Percentiles rank a stretch among this genome's conserved stretches.
These are phyloP conservation scores for Myotis daubentonii DNA, from an alignment of 2,797 vertebrate species.

Conservation along the genomic window DNA sequence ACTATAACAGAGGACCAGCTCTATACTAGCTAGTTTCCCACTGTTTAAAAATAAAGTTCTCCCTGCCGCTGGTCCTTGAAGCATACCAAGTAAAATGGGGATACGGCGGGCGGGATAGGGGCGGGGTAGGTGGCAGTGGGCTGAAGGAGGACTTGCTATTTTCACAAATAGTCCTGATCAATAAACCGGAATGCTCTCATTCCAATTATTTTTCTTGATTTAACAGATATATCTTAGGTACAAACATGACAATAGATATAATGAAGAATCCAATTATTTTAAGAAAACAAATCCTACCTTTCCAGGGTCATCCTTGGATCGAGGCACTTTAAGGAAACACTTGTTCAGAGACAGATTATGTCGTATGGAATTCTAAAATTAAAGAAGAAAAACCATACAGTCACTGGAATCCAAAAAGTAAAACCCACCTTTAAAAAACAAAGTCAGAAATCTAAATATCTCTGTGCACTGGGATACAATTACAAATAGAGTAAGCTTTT, in stretches of 20 bases:
- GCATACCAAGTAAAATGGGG: neutral
- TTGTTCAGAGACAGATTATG: constrained; percentile 97
- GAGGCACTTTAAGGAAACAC: constrained; percentile 98
- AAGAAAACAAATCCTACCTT: constrained; percentile 88
- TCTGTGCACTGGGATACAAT: neutral
- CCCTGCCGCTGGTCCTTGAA: neutral
- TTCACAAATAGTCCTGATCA: constrained; percentile 32
- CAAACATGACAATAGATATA: constrained; percentile 40
- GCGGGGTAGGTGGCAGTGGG: no score
- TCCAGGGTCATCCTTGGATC: constrained; percentile 96
- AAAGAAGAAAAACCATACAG: constrained; percentile 74
- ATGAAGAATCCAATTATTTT: constrained; percentile 42
- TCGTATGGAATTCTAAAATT: constrained; percentile 95
- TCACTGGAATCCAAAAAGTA: constrained; percentile 53
- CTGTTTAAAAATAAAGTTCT: constrained; percentile 33
- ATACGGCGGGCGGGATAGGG: neutral
- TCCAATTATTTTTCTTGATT: neutral
- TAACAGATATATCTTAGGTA: constrained; percentile 6
- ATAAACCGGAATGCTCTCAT: neutral
- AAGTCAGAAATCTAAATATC: constrained; percentile 46
- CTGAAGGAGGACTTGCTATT: neutral
- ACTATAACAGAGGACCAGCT: neutral
- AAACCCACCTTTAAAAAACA: constrained; percentile 59
- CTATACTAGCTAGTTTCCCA: neutral
- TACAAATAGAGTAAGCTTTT: constrained; percentile 49